phyloP scores from a whole-genome alignment of 2,797 vertebrate genomes.

The Rhinatrema bivittatum region DNA sequence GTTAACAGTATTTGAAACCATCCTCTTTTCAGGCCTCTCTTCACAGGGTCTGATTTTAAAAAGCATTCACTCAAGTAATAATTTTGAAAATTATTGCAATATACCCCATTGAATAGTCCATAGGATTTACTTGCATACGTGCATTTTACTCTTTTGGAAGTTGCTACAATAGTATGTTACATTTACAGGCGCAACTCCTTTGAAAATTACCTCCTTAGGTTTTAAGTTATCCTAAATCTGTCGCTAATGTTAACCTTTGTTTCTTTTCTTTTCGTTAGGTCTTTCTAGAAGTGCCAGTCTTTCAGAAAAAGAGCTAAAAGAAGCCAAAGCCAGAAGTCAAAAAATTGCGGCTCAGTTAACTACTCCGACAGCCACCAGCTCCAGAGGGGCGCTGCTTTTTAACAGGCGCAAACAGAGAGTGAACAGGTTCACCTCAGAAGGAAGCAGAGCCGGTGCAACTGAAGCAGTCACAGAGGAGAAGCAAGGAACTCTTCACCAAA shows the following conservation, averaged over 20 bases:
- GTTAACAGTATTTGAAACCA: not conserved
- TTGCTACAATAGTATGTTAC: too few species aligned
- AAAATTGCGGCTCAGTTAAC: slow-evolving; percentile 89
- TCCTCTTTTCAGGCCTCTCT: not conserved
- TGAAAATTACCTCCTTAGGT: too few species aligned
- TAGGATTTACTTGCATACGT: too few species aligned
- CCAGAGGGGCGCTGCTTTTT: slow-evolving; percentile 89
- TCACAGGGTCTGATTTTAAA: too few species aligned
- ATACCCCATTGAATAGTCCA: too few species aligned
- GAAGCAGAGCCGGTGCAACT: slow-evolving; percentile 34
- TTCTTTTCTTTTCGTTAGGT: slow-evolving; percentile 48
- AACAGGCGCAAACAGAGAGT: slow-evolving; percentile 83
- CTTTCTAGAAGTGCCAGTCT: slow-evolving; percentile 79
- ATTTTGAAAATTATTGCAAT: too few species aligned
- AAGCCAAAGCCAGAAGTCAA: slow-evolving; percentile 79
- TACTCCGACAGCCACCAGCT: slow-evolving; percentile 74
- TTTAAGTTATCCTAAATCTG: too few species aligned
- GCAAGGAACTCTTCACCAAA: slow-evolving; percentile 18
- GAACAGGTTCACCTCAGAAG: slow-evolving; percentile 73
- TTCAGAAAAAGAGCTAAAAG: slow-evolving; percentile 87
- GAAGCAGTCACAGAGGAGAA: slow-evolving; percentile 36
- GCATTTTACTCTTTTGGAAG: too few species aligned
- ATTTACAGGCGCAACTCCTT: too few species aligned
- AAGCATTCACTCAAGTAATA: too few species aligned
- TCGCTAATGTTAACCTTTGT: accelerated